Base-by-base conservation (phyloP, 2,797 vertebrate genomes). In the Eulemur mongoz region DNA sequence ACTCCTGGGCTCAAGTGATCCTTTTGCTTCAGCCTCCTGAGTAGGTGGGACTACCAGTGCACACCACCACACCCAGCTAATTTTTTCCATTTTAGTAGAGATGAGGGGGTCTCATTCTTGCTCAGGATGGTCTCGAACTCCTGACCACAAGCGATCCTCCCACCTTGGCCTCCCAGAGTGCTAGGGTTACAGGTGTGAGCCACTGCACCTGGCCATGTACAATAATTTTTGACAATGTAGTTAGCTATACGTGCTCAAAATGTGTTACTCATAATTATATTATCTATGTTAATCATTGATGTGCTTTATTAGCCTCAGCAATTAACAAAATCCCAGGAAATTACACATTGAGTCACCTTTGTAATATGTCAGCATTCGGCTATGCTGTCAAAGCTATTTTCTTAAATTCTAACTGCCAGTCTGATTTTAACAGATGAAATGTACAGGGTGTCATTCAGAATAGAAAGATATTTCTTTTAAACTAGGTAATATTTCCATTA, bases 351-450 rank as follows among this genome's bases (percentile, higher is more conserved):
- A 84, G 38, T 94, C 40, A 85, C 12, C 20, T 81, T 2, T 93
- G 57, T 92, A 91, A 45, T 32, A 88, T 17, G 20, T 75, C 43
- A 84, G 12, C 50, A 13, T 94, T 81, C n/a, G n/a, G 32, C 27
- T 70, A 69, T 63, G 38, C 52, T 79, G 32, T 76, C 22, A 81
- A 81, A 93, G 1, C 23, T 73, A 7, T 84, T 93, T 78, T 78
- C 79, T 84, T 89, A 72, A 70, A 78, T 82, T 92, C 50, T 59
- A 72, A 72, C 45, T 92, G 27, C 25, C 32, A 85, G 30, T 15
- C 38, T 83, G 40, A 80, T 95, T 89, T 92, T 92, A 89, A 75
- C 9, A 80, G 72, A 84, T 54, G 13, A 81, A 92, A 80, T 85
- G 3, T 67, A 75, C 35, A 89, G 20, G 25, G 18, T 89, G 12